A percentile compares a stretch with the other conserved stretches of the same genome.
Evolutionary conservation across 1,140 invertebrate genomes (phyloP).

Genomic region (Harpegnathos saltator): DNA sequence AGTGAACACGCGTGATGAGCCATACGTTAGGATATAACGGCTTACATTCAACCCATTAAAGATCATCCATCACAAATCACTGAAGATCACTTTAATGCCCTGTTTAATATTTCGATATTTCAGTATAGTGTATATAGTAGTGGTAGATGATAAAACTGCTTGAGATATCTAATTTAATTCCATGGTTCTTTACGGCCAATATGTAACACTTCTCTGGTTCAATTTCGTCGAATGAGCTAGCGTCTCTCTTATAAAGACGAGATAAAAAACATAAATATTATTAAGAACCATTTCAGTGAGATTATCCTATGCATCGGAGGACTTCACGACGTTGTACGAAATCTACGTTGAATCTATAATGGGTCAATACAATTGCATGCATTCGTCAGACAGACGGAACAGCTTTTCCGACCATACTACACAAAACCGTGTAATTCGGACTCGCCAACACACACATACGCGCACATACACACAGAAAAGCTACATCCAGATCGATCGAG

Average conservation of each 20-base stretch:
- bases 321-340: too few species aligned
- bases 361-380: slow-evolving; percentile 19
- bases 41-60: neutral
- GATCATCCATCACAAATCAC: too few species aligned
- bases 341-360: neutral
- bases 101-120: too few species aligned
- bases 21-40: neutral
- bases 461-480: neutral
- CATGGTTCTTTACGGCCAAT: neutral
- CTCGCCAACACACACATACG: neutral
- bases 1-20: neutral
- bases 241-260: neutral
- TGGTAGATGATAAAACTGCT: too few species aligned
- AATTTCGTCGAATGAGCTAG: too few species aligned
- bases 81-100: too few species aligned
- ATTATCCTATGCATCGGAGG: neutral
- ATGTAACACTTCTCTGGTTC: too few species aligned
- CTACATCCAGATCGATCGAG: neutral
- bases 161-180: neutral
- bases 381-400: neutral
- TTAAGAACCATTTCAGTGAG: neutral
- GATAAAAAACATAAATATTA: neutral
- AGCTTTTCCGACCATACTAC: neutral
- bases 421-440: neutral
- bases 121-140: too few species aligned